Percentiles rank a stretch among this genome's conserved stretches.
Conservation (phyloP, 1,140 invertebrate species). For the Drosophila triauraria region DNA sequence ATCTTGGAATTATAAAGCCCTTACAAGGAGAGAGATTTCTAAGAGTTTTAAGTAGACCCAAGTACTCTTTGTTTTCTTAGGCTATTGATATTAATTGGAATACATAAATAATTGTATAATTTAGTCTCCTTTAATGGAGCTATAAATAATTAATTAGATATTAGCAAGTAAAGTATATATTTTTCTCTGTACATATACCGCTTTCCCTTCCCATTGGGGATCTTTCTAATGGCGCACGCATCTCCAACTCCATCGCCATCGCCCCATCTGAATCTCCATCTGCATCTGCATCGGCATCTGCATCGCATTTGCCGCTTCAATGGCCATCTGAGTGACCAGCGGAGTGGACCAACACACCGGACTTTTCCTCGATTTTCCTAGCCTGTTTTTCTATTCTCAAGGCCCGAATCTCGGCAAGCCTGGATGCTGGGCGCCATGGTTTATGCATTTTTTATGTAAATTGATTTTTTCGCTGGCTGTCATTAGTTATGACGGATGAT, state of each 20-base stretch:
- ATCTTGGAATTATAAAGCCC: neutral
- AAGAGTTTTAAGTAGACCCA: neutral
- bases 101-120: too few species aligned
- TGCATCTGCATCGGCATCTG: conserved; percentile 30
- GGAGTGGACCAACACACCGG: conserved; percentile 14
- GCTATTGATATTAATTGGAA: too few species aligned
- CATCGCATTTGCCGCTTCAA: conserved; percentile 75
- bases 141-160: too few species aligned
- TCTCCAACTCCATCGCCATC: conserved; percentile 50
- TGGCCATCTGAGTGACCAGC: conserved; percentile 71
- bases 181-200: neutral
- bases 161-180: neutral
- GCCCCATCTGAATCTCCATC: conserved; percentile 69
- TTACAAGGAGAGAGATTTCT: neutral
- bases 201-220: conserved; percentile 23
- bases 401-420: conserved; percentile 15
- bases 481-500: conserved; percentile 79
- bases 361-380: conserved; percentile 31
- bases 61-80: neutral
- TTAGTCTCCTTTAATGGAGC: too few species aligned
- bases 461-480: conserved; percentile 65
- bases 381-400: conserved; percentile 15
- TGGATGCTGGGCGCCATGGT: conserved; percentile 66
- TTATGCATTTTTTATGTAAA: conserved; percentile 82
- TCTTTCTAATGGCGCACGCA: conserved; percentile 76